Evolutionary conservation across 1,140 invertebrate species (phyloP), one percentile per base, ranked within the genome.

Genomic region (Epicauta chinensis): DNA sequence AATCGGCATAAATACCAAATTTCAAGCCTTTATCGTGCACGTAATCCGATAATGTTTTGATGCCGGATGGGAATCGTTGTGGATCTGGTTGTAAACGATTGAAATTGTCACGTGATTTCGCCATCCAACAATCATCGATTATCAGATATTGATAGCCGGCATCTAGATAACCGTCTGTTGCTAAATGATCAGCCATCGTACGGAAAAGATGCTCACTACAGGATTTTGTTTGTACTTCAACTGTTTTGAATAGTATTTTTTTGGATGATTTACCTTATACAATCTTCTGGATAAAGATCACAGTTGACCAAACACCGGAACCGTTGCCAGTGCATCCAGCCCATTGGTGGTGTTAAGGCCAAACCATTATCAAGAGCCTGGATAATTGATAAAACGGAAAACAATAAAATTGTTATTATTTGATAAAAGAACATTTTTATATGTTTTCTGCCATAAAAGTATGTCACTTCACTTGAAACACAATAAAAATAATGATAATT

Each of bases 111-210:
- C 91, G 73, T 41, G 81, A 63, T 53, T 80, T 81, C 36, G 83
- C 82, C 53, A 85, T 65, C 91, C 91, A 95, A 68, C 91, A 95
- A 70, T 95, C 91, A 66, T 95, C 91, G 45, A 95, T 85, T 49
- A 86, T 90, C 1, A 93, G 75, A 62, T 91, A 90, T 59, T 91
- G 78, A 68, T 93, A 94, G 1, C 91, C 91, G 10, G 78, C 83
- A 34, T 78, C 82, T 31, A 80, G 74, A 68, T 88, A 94, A 3
- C 91, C 91, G 58, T 91, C 86, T 4, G 73, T 74, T 1, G 82
- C 86, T 63, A 94, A 70, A 11, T 81, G 65, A 66, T 93, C 87
- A 0, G 89, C 84, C 75, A 87, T 89, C n/a, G 81, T 77, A 61
- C 77, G 81, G 62, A 92, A 91, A 6, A 95, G 68, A 1, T 77